Conservation (phyloP, 2,888 invertebrate genomes). For the Hermodice carunculata region DNA sequence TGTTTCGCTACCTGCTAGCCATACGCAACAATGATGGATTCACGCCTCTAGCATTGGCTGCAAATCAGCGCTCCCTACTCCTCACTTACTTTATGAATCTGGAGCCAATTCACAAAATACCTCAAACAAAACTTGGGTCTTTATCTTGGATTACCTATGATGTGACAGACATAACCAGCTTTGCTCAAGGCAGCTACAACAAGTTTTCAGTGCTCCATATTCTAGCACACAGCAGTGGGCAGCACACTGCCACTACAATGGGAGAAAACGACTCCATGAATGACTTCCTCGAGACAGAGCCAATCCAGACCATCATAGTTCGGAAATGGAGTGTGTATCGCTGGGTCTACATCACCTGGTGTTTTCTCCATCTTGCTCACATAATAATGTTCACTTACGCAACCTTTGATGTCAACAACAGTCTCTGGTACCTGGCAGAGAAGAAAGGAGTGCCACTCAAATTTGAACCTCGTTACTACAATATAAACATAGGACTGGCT, state of each 20-base stretch:
- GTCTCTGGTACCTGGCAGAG: too few relatives aligned
- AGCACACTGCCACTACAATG: too few relatives aligned
- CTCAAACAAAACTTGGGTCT: not conserved
- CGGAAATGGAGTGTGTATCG: conserved; percentile 40
- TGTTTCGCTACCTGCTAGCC: not conserved
- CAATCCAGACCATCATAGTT: conserved; percentile 31
- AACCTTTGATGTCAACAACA: conserved; percentile 33
- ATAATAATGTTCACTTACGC: conserved; percentile 38
- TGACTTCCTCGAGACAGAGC: conserved; percentile 38
- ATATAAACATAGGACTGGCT: not conserved
- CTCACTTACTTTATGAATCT: not conserved
- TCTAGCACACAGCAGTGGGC: not conserved
- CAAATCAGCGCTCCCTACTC: not conserved
- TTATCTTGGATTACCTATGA: not conserved
- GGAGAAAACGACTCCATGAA: conserved; percentile 5
- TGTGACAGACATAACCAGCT: not conserved
- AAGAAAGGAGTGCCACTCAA: too few relatives aligned
- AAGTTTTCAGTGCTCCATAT: not conserved
- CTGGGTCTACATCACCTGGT: conserved; percentile 41
- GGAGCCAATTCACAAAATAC: not conserved
- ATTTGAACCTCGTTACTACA: too few relatives aligned
- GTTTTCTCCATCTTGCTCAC: conserved; percentile 35
- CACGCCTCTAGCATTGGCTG: not conserved
- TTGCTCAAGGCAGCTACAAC: not conserved
- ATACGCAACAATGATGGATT: not conserved